A percentile compares a stretch with the other conserved stretches of the same genome.
Conservation (phyloP, 2,888 invertebrate genomes). For the Heterodera filipjevi region DNA sequence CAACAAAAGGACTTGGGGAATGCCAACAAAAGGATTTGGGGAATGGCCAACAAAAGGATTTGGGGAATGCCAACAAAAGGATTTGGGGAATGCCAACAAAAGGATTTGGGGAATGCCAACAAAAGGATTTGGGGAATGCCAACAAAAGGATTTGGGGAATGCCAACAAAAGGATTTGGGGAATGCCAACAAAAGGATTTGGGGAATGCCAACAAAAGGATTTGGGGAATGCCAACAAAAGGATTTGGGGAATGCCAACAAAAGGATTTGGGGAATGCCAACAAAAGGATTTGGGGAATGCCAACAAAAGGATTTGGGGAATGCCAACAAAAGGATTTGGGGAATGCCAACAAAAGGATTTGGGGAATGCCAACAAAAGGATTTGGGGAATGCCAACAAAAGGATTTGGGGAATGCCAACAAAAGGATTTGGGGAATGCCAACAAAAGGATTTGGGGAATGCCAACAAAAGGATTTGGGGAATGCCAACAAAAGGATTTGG, state of each 20-base stretch:
- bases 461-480: neutral
- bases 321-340: neutral
- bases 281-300: neutral
- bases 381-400: neutral
- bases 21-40: no score
- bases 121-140: neutral
- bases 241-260: neutral
- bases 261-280: neutral
- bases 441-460: neutral
- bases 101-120: neutral
- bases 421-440: neutral
- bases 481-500: no score
- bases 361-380: neutral
- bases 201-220: neutral
- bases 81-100: slow-evolving; percentile 5
- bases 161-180: slow-evolving; percentile 5
- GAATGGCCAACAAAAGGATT: no score
- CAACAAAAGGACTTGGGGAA: neutral
- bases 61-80: slow-evolving; percentile 6
- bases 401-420: neutral
- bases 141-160: neutral
- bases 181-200: neutral
- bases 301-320: neutral
- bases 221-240: slow-evolving; percentile 6
- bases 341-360: no score